phyloP scores from a whole-genome alignment of 2,888 invertebrate genomes.

The Coenonympha arcania region DNA sequence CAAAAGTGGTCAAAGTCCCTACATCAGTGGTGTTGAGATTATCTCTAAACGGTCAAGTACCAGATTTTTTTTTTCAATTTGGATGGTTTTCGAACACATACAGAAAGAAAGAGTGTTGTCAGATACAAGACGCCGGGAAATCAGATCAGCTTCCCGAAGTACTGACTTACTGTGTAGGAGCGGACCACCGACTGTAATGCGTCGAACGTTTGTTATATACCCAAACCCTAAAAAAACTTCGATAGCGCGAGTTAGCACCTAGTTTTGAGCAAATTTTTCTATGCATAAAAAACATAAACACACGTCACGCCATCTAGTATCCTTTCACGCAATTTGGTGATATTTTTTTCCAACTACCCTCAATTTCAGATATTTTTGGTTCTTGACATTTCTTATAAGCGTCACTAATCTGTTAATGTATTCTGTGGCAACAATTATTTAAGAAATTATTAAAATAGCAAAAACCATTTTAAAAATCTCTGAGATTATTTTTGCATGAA shows the following conservation, averaged over 20 bases:
- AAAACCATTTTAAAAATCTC: too few relatives aligned
- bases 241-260: conserved; percentile 44
- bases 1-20: conserved; percentile 56
- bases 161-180: conserved; percentile 63
- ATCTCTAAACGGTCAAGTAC: conserved; percentile 64
- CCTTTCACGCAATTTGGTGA: neutral
- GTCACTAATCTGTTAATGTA: too few relatives aligned
- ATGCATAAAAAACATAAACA: neutral
- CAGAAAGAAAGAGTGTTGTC: conserved; percentile 49
- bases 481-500: too few relatives aligned
- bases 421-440: too few relatives aligned
- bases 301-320: neutral
- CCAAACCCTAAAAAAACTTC: conserved; percentile 32
- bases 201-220: conserved; percentile 14
- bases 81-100: conserved; percentile 53
- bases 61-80: conserved; percentile 55
- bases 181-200: conserved; percentile 40
- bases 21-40: conserved; percentile 64
- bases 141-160: conserved; percentile 48
- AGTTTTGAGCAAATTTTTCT: too few relatives aligned
- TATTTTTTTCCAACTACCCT: neutral
- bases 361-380: neutral
- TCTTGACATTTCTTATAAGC: too few relatives aligned
- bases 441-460: too few relatives aligned
- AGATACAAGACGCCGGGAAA: conserved; percentile 44